These are phyloP conservation scores for Pseudochromis fuscus DNA, from an alignment of 2,797 vertebrate species.

Conservation along the genomic window DNA sequence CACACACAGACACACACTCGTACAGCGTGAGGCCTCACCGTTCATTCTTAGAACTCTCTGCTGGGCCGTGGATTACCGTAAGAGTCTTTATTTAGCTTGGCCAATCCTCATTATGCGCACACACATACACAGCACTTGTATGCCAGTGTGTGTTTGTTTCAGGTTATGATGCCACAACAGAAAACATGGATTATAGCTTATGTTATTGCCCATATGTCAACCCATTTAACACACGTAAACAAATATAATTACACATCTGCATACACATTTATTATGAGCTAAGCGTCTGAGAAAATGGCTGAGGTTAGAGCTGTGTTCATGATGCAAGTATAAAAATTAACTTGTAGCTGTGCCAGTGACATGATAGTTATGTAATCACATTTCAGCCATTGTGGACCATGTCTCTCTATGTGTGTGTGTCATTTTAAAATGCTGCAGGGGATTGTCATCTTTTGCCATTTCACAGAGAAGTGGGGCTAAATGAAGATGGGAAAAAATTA, in stretches of 20 bases:
- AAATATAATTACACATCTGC: neutral
- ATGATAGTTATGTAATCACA: slow-evolving; percentile 69
- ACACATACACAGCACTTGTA: slow-evolving; percentile 31
- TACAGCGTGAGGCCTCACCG: slow-evolving; percentile 45
- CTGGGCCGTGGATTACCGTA: slow-evolving; percentile 79
- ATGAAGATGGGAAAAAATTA: no score
- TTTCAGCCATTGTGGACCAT: slow-evolving; percentile 49
- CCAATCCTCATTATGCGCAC: slow-evolving; percentile 77
- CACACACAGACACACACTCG: slow-evolving; percentile 35
- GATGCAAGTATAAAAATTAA: slow-evolving; percentile 31
- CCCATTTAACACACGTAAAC: slow-evolving; percentile 28
- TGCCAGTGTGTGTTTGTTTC: slow-evolving; percentile 56
- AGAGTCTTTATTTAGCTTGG: slow-evolving; percentile 83
- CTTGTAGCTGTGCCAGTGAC: slow-evolving; percentile 36
- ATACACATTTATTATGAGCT: slow-evolving; percentile 9
- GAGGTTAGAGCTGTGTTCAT: slow-evolving; percentile 3
- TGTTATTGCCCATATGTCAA: slow-evolving; percentile 24
- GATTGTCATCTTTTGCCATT: slow-evolving; percentile 27
- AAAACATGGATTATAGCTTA: slow-evolving; percentile 40
- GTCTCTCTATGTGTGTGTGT: slow-evolving; percentile 30
- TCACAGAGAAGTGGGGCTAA: slow-evolving; percentile 16
- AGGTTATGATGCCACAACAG: slow-evolving; percentile 47
- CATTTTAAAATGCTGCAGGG: slow-evolving; percentile 40
- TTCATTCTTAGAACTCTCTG: slow-evolving; percentile 73
- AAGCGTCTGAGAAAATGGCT: slow-evolving; percentile 15